phyloP scores from a whole-genome alignment of 2,797 vertebrate species.

The Malacoraja senta region DNA sequence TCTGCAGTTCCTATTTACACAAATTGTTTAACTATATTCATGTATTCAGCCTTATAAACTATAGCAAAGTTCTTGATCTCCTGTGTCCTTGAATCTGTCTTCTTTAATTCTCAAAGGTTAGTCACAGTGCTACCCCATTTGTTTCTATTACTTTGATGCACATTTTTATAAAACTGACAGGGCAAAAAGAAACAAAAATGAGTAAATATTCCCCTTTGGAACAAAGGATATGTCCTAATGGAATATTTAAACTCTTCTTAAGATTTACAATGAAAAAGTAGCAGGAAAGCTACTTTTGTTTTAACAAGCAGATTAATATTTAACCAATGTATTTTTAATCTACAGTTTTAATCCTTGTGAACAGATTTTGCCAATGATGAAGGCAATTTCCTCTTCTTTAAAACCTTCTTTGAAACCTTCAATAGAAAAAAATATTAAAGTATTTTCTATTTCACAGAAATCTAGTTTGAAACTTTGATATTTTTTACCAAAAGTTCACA shows the following conservation, averaged over 20 bases:
- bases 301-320: not conserved
- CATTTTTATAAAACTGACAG: not conserved
- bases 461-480: not conserved
- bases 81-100: not conserved
- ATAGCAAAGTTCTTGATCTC: not conserved
- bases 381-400: not conserved
- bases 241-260: conserved; percentile 20
- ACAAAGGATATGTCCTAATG: not conserved
- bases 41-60: not conserved
- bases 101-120: conserved; percentile 5
- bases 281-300: not conserved
- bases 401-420: not conserved
- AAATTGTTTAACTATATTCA: not conserved
- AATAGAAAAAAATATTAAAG: not conserved
- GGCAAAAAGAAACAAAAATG: not conserved
- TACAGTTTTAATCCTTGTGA: not conserved
- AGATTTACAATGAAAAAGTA: not conserved
- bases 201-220: not conserved
- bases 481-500: not conserved
- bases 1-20: no score
- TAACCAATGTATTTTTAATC: not conserved
- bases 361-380: not conserved
- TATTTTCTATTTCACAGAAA: not conserved
- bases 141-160: not conserved
- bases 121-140: not conserved